Evolutionary conservation across 1,140 invertebrate genomes (phyloP), one percentile per base, ranked within the genome.

Genomic region (Dinothrombium tinctorium): DNA sequence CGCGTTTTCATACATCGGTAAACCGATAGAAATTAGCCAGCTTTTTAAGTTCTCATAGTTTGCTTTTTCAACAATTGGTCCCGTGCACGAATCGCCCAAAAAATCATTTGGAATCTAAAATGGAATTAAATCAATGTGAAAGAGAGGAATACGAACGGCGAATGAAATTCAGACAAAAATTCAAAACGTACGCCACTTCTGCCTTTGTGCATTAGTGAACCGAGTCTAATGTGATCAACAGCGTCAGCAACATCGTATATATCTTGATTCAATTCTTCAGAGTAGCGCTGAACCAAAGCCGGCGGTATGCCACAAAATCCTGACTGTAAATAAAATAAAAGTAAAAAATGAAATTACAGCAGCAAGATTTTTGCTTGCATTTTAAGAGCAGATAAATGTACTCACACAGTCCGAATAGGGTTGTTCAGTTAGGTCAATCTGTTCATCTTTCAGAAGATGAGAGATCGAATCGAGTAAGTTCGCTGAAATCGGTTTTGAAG

Each of bases 231-330:
- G 26, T 58, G 52, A 38, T 62, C 60, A 19, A 62, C 26, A 11
- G 54, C 53, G 20, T 56, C 50, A 4, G 59, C 56, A n/a, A 60
- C 51, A 42, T 53, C 55, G 22, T 48, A 49, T 21, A 59, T 44
- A 33, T 60, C 57, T 29, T 54, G 51, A 39, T 56, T 49, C 17
- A 60, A 49, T 46, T 62, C 60, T 33, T 60, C 57, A 1, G 59
- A 51, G 44, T 62, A 62, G 19, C 60, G 48, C 46, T 60, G 59
- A 5, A 62, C 55, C 38, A 62, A 40, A 12, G 58, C 51, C 4
- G 58, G 52, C 21, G 60, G 60, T 29, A 62, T 57, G 12, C 55
- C 58, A 52, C 58, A 61, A 26, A 54, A 53, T 28, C 60, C 60
- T 47, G 46, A 49, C 59, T 61, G 46, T 1, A 51, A 49, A 37